Percentiles rank a stretch among this genome's conserved stretches.
phyloP scores from a whole-genome alignment of 2,113 vertebrate species.

The Raja brachyura region DNA sequence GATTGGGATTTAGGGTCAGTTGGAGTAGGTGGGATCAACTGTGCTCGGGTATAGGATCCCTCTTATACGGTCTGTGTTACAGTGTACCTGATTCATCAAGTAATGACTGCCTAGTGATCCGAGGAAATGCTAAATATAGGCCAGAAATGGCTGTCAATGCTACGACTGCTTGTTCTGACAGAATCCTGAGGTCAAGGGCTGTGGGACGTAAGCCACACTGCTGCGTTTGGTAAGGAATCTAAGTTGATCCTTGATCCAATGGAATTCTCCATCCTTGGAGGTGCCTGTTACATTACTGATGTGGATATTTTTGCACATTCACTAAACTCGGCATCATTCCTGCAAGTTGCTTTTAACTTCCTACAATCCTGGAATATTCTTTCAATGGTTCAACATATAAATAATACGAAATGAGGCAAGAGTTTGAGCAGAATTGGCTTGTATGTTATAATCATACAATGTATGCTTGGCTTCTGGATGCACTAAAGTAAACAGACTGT shows the following conservation, averaged over 20 bases:
- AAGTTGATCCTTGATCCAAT: not conserved
- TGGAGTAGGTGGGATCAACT: not conserved
- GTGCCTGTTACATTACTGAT: not conserved
- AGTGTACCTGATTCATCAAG: not conserved
- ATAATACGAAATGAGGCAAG: not conserved
- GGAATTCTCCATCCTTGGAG: not conserved
- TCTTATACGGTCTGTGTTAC: not conserved
- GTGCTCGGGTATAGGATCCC: not conserved
- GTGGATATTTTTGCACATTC: not conserved
- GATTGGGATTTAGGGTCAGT: not conserved
- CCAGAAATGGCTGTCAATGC: not conserved
- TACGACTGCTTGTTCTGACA: not conserved
- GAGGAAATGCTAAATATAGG: not conserved
- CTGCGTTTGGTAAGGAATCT: not conserved
- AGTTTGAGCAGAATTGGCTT: not conserved
- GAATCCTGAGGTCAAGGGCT: not conserved
- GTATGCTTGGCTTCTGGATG: not conserved
- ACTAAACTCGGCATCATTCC: not conserved
- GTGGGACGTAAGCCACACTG: too few species aligned
- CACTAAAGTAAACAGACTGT: not conserved
- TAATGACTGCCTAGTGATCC: not conserved
- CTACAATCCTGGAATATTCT: not conserved
- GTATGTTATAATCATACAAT: not conserved
- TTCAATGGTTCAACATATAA: not conserved
- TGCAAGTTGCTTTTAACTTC: not conserved